Evolutionary conservation across 2,113 vertebrate genomes (phyloP).

Genomic region (Trachemys scripta): DNA sequence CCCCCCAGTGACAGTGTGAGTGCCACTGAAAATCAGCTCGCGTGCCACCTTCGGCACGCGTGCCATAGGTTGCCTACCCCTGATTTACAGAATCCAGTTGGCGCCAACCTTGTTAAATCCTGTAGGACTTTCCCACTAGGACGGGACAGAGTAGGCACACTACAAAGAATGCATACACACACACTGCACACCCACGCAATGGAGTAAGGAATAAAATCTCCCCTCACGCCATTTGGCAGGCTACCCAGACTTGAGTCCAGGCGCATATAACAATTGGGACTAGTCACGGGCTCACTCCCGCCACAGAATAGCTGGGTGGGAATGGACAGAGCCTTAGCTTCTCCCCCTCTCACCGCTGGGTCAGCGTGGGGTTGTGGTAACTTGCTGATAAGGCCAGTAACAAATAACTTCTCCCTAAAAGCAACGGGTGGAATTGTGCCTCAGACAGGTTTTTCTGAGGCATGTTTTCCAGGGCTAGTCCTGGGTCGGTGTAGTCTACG

Average conservation of each 20-base stretch:
- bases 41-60: no score
- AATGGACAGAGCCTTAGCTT: neutral
- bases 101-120: neutral
- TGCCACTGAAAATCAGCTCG: no score
- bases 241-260: no score
- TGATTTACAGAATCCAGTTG: neutral
- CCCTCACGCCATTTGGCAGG: no score
- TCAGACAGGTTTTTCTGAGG: neutral
- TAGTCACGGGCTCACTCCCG: no score
- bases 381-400: no score
- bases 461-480: neutral
- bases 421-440: neutral
- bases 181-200: rapidly evolving
- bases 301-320: neutral
- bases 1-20: no score
- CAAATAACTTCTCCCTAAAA: neutral
- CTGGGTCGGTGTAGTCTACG: neutral
- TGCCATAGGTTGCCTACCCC: no score
- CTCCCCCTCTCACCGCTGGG: neutral
- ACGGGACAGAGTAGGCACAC: neutral
- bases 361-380: neutral
- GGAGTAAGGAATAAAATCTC: no score
- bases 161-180: rapidly evolving
- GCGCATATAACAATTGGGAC: no score
- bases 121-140: neutral